Evolutionary conservation across 2,113 vertebrate species (phyloP), one percentile per base, ranked within the genome.

Genomic region (Riparia riparia): DNA sequence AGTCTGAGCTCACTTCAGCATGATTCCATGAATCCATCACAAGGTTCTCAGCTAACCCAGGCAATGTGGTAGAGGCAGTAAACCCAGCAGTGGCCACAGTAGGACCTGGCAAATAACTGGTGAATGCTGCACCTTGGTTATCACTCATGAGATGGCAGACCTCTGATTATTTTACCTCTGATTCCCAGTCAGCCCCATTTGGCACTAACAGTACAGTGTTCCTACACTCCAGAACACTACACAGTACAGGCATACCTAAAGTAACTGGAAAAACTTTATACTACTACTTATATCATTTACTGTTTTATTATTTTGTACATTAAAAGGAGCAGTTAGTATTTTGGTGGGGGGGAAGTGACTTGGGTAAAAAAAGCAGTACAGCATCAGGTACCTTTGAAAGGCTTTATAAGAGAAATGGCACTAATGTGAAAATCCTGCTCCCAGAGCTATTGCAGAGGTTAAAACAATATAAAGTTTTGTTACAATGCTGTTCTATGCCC

Each of bases 331-430:
- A 69, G 37, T 28, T n/a, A 47, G 60, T 3, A 73, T 51, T 37
- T n/a, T 1, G 5, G 12, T 2, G 4, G 1, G 8, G 2, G 5
- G 1, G 7, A 88, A 84, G 1, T 0, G 0, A n/a, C 26, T 34
- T 5, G 28, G 51, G 10, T 66, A 29, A 71, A 66, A 65, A 81
- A 77, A 29, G 24, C n/a, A 65, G 18, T 44, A 53, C 11, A 49
- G 5, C 14, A 72, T 45, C 64, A 57, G 14, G 25, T 37, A 49
- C 25, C 14, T 80, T n/a, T 17, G 32, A 65, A 90, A 77, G 22
- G 25, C 5, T 81, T 49, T 63, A 9, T 6, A n/a, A 65, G 22
- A 71, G 20, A 79, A 9, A 37, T 2, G 14, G 71, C 13, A 51
- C 12, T 41, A 44, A 72, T 0, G 2, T 2, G 1, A 50, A n/a